These are phyloP conservation scores for Ormyrus thymus DNA, from an alignment of 2,888 invertebrate genomes.

Conservation along the genomic window DNA sequence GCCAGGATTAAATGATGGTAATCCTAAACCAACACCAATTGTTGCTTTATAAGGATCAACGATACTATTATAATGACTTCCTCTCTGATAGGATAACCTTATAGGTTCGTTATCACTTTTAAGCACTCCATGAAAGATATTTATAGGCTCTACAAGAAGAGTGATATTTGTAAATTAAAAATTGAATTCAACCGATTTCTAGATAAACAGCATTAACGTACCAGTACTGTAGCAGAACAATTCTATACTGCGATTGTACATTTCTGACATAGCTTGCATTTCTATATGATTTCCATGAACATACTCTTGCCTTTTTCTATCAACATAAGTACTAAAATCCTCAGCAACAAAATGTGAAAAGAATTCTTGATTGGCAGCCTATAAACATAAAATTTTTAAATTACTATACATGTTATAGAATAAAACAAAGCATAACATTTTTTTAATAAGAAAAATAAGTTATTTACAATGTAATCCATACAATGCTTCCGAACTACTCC, in stretches of 20 bases:
- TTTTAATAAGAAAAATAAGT: conserved; percentile 18
- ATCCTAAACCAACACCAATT: conserved; percentile 89
- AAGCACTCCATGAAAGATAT: conserved; percentile 88
- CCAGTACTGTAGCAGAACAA: conserved; percentile 87
- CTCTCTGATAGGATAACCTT: conserved; percentile 89
- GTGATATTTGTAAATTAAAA: background rate
- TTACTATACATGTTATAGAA: background rate
- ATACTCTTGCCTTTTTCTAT: conserved; percentile 85
- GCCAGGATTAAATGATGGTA: conserved; percentile 87
- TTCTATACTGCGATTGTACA: conserved; percentile 91
- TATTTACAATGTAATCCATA: conserved; percentile 91
- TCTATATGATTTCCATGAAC: conserved; percentile 94
- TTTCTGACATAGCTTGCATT: conserved; percentile 92
- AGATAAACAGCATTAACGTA: conserved; percentile 66
- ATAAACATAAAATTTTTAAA: conserved; percentile 40
- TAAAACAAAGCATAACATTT: background rate
- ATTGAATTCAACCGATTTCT: background rate
- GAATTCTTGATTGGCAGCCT: conserved; percentile 90
- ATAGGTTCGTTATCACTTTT: conserved; percentile 87
- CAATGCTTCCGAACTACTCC: conserved; percentile 87
- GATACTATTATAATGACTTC: conserved; percentile 92
- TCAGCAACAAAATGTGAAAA: conserved; percentile 93
- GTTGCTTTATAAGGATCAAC: conserved; percentile 89
- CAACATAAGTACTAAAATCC: conserved; percentile 89
- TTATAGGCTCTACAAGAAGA: conserved; percentile 83